Conservation (phyloP, 2,113 vertebrate species). For the Etia nguti region DNA sequence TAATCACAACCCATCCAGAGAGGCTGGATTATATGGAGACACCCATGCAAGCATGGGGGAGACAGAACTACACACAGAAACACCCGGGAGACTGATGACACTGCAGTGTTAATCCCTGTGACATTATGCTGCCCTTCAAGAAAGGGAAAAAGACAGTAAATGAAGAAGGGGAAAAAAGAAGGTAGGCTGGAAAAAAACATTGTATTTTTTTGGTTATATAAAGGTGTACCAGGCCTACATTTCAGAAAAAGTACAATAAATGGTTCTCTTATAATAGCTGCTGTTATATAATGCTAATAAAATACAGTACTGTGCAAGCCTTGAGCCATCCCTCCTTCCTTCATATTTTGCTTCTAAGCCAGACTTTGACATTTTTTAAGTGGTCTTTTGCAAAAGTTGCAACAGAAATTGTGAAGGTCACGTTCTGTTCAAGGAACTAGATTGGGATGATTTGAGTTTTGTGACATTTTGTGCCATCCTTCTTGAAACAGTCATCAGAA, state of each 20-base stretch:
- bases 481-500: neutral
- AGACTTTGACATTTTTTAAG: neutral
- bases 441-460: neutral
- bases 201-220: neutral
- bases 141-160: neutral
- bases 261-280: neutral
- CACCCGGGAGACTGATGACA: accelerated
- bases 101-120: neutral
- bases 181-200: neutral
- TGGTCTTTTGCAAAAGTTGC: neutral
- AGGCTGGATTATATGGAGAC: neutral
- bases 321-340: neutral
- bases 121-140: neutral
- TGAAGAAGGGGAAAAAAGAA: neutral
- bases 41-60: neutral
- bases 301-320: neutral
- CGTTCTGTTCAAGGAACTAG: neutral
- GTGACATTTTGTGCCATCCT: neutral
- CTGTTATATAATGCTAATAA: neutral
- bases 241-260: neutral
- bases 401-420: neutral
- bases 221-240: neutral
- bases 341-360: neutral
- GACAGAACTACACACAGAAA: neutral
- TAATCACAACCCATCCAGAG: neutral